phyloP scores from a whole-genome alignment of 2,797 vertebrate species.

The Paramormyrops hopkinsi region DNA sequence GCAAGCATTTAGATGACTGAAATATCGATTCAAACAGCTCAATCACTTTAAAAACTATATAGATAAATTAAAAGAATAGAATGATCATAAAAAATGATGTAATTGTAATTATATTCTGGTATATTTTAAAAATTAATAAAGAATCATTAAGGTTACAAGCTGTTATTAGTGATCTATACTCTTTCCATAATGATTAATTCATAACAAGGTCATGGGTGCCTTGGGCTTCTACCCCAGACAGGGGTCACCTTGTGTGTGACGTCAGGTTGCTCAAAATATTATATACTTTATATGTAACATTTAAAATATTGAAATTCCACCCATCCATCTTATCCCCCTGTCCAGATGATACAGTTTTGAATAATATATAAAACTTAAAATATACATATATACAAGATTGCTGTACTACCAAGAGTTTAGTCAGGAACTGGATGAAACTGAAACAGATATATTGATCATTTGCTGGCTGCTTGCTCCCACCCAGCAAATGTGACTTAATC shows the following conservation, averaged over 20 bases:
- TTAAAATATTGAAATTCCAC: not conserved
- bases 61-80: not conserved
- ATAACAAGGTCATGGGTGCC: not conserved
- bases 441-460: conserved; percentile 2
- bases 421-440: not conserved
- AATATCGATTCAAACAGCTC: not conserved
- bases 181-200: not conserved
- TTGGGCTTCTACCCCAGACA: not conserved
- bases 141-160: not conserved
- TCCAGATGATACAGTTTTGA: not conserved
- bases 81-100: not conserved
- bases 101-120: not conserved
- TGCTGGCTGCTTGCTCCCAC: not conserved
- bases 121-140: not conserved
- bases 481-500: conserved; percentile 5
- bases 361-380: not conserved
- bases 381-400: not conserved
- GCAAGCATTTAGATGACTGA: not conserved
- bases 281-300: not conserved
- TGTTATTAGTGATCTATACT: not conserved
- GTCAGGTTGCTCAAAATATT: not conserved
- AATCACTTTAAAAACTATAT: not conserved
- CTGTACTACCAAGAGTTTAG: not conserved
- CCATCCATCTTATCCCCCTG: not conserved
- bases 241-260: not conserved